phyloP scores from a whole-genome alignment of 2,113 vertebrate genomes.

The Oceanodroma tethys region DNA sequence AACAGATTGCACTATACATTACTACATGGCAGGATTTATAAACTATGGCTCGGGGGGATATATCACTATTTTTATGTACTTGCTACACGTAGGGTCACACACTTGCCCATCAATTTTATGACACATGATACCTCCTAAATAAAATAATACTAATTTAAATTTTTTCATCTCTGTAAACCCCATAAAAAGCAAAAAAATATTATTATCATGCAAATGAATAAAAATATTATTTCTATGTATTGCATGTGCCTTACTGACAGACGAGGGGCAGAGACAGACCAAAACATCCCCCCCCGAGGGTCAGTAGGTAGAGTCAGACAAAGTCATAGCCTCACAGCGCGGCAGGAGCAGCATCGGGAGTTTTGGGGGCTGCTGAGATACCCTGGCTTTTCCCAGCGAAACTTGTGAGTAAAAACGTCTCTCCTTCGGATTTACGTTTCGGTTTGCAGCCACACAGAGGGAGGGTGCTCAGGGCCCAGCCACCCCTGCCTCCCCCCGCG shows the following conservation, averaged over 20 bases:
- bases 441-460: background rate
- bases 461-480: background rate
- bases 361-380: background rate
- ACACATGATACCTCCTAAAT: conserved; percentile 67
- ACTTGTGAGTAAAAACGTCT: background rate
- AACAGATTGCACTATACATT: conserved; percentile 81
- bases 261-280: background rate
- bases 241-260: conserved; percentile 63
- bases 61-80: conserved; percentile 73
- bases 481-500: background rate
- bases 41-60: conserved; percentile 71
- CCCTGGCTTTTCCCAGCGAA: background rate
- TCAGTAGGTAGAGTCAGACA: background rate
- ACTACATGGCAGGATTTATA: conserved; percentile 73
- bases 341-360: background rate
- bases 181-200: conserved; percentile 29
- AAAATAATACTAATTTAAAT: conserved; percentile 8
- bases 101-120: conserved; percentile 62
- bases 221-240: conserved; percentile 67
- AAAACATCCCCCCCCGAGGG: background rate
- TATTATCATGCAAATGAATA: conserved; percentile 65
- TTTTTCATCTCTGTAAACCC: conserved; percentile 66
- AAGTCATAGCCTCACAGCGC: background rate
- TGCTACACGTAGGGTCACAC: conserved; percentile 63
- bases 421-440: background rate